Evolutionary conservation across 2,888 invertebrate genomes (phyloP).

Genomic region (Drosophila villosipedis): DNA sequence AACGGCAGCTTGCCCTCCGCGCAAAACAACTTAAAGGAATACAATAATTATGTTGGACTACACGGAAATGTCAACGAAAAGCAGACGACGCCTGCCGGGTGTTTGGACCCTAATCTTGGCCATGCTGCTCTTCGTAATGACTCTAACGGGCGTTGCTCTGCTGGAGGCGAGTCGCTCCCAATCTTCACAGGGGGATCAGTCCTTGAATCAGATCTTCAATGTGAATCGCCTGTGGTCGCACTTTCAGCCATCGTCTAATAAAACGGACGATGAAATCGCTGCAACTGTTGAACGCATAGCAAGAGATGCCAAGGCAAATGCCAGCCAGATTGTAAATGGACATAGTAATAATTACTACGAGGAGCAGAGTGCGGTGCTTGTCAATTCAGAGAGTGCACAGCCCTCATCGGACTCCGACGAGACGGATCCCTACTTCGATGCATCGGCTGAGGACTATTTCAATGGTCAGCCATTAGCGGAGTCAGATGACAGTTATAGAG

Average conservation of each 20-base stretch:
- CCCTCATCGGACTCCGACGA: slow-evolving; percentile 57
- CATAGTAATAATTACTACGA: slow-evolving; percentile 62
- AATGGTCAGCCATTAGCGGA: slow-evolving; percentile 23
- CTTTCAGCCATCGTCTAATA: slow-evolving; percentile 33
- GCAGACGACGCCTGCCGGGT: slow-evolving; percentile 33
- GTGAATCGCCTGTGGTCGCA: slow-evolving; percentile 62
- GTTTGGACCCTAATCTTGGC: slow-evolving; percentile 57
- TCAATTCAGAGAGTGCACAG: slow-evolving; percentile 52
- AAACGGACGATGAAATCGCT: slow-evolving; percentile 27
- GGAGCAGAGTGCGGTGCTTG: slow-evolving; percentile 68
- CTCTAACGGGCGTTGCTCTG: slow-evolving; percentile 52
- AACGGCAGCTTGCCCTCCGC: slow-evolving; percentile 47
- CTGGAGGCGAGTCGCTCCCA: slow-evolving; percentile 45
- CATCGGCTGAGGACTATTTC: slow-evolving; percentile 50
- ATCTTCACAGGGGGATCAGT: not conserved
- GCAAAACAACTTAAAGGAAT: slow-evolving; percentile 8
- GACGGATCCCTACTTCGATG: slow-evolving; percentile 55
- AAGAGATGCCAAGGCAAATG: slow-evolving; percentile 44
- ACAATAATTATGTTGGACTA: slow-evolving; percentile 55
- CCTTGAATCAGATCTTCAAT: slow-evolving; percentile 42
- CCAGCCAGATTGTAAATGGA: slow-evolving; percentile 12
- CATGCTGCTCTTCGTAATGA: slow-evolving; percentile 52
- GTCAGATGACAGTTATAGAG: not conserved
- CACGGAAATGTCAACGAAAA: slow-evolving; percentile 60
- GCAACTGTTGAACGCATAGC: slow-evolving; percentile 68